A percentile compares a stretch with the other conserved stretches of the same genome.
Conservation (phyloP, 1,140 invertebrate genomes). For the Lucilia sericata region DNA sequence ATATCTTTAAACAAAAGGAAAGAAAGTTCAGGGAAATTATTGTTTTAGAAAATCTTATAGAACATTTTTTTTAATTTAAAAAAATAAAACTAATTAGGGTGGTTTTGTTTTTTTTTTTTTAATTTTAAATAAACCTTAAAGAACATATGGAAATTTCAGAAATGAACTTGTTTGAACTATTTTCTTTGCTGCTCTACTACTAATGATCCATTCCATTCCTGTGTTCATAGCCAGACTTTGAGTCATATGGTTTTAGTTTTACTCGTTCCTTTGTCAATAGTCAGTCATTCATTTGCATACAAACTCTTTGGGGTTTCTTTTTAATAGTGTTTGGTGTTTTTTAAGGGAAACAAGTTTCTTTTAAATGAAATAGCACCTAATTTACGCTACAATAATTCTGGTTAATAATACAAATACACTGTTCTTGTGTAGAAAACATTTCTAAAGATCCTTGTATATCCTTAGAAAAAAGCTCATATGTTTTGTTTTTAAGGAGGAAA, state of each 20-base stretch:
- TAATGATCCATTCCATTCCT: background rate
- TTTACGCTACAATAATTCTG: conserved; percentile 18
- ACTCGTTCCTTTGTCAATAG: background rate
- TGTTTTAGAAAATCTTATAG: no score
- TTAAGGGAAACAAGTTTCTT: background rate
- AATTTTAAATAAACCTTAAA: background rate
- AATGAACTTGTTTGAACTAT: conserved; percentile 19
- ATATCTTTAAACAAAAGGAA: background rate
- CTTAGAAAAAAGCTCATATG: background rate
- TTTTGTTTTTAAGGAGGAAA: background rate
- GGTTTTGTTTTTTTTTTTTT: background rate
- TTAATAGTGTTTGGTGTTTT: background rate
- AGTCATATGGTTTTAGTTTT: background rate
- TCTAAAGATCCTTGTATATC: background rate
- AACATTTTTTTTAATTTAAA: no score
- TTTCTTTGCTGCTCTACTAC: background rate
- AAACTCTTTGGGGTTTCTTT: background rate
- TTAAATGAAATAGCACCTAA: background rate
- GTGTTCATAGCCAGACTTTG: background rate
- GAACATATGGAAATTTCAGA: background rate
- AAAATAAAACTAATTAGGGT: background rate
- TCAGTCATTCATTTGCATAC: background rate
- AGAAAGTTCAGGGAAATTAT: background rate
- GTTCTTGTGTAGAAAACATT: background rate
- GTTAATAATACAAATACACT: background rate